A percentile compares a stretch with the other conserved stretches of the same genome.
Evolutionary conservation across 2,797 vertebrate species (phyloP).

Genomic region (Danio kyathit): DNA sequence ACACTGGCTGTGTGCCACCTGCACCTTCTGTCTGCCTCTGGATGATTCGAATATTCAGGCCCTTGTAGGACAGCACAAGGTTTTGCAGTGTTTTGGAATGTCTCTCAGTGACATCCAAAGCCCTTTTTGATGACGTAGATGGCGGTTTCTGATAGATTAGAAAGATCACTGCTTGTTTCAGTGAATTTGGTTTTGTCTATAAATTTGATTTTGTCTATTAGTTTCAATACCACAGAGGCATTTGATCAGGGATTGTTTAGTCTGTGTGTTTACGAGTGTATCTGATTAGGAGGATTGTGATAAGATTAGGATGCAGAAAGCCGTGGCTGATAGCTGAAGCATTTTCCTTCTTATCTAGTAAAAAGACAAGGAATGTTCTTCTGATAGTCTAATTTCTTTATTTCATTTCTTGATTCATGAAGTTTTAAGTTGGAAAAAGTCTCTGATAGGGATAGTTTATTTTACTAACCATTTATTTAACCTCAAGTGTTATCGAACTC

Average conservation of each 20-base stretch:
- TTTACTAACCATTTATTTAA: too few relatives aligned
- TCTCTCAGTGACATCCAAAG: neutral
- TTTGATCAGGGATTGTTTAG: slow-evolving; percentile 50
- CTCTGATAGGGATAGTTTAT: neutral
- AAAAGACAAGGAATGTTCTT: slow-evolving; percentile 5
- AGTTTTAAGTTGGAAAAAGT: neutral
- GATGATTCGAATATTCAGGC: slow-evolving; percentile 8
- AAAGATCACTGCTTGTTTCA: neutral
- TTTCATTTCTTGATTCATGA: neutral
- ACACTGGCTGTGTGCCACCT: neutral
- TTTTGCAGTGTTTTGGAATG: slow-evolving; percentile 1
- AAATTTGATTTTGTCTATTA: neutral
- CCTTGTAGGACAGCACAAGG: neutral
- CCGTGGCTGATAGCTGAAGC: neutral
- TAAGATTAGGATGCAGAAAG: slow-evolving; percentile 1
- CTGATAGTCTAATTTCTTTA: neutral
- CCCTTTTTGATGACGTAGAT: slow-evolving; percentile 5
- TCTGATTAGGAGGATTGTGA: slow-evolving; percentile 31
- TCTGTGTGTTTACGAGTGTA: slow-evolving; percentile 44
- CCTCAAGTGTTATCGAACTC: too few relatives aligned
- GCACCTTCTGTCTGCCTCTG: slow-evolving; percentile 6
- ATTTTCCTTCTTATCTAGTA: slow-evolving; percentile 10
- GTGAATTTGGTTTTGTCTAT: neutral
- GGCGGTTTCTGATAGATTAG: neutral
- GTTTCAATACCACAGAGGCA: slow-evolving; percentile 57